Evolutionary conservation across 2,888 invertebrate species (phyloP).

Genomic region (Papilio protenor): DNA sequence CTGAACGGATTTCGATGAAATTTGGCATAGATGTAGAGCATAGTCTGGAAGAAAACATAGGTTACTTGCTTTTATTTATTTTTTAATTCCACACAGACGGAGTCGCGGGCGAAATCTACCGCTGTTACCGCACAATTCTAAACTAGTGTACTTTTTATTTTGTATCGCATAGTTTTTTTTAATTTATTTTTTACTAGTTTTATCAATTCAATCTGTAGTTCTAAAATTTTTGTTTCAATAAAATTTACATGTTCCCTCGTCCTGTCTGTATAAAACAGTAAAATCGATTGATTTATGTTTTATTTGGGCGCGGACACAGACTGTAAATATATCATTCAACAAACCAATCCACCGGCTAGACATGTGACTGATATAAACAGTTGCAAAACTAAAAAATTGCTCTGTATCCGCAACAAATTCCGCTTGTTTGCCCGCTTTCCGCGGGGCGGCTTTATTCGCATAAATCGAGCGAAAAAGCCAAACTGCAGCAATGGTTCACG

Average conservation of each 20-base stretch:
- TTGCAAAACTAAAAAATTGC: constrained; percentile 70
- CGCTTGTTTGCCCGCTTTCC: constrained; percentile 79
- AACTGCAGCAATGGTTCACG: constrained; percentile 78
- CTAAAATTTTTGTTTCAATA: not conserved
- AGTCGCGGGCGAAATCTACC: too few species aligned
- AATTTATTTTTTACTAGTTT: not conserved
- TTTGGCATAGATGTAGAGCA: too few species aligned
- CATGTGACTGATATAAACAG: constrained; percentile 75
- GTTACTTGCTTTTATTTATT: too few species aligned
- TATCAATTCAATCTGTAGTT: not conserved
- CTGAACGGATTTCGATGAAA: too few species aligned
- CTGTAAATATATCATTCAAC: constrained; percentile 61
- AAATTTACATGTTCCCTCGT: not conserved
- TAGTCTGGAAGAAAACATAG: too few species aligned
- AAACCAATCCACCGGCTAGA: constrained; percentile 62
- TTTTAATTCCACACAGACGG: too few species aligned
- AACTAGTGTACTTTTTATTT: not conserved
- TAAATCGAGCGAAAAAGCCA: constrained; percentile 80
- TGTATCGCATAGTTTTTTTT: not conserved
- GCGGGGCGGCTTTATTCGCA: constrained; percentile 74
- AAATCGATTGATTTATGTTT: constrained; percentile 42
- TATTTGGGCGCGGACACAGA: constrained; percentile 49
- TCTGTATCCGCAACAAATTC: constrained; percentile 74
- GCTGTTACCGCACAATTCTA: not conserved
- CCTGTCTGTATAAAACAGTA: not conserved